Conservation (phyloP, 2,888 invertebrate species). For the Eretmocerus hayati region DNA sequence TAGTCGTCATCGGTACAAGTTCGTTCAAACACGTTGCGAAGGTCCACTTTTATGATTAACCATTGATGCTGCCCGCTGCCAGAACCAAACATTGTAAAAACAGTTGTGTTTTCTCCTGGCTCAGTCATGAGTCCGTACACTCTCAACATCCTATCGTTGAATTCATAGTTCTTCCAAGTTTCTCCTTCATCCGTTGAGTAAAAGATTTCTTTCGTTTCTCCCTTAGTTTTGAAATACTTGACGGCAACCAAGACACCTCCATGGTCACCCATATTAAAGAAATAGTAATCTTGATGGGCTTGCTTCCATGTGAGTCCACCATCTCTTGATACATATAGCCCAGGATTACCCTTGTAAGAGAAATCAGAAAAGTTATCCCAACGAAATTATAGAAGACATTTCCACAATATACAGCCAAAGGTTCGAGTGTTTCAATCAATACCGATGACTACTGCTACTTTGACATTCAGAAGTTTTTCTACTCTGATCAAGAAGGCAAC, state of each 20-base stretch:
- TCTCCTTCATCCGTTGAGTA: conserved; percentile 85
- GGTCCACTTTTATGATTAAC: conserved; percentile 72
- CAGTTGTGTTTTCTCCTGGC: conserved; percentile 87
- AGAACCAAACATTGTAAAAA: conserved; percentile 88
- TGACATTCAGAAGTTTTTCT: too few relatives aligned
- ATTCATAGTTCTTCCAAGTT: conserved; percentile 68
- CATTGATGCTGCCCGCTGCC: conserved; percentile 71
- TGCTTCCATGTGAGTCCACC: conserved; percentile 79
- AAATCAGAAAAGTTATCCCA: too few relatives aligned
- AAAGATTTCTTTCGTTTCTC: conserved; percentile 69
- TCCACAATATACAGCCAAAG: too few relatives aligned
- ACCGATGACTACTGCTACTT: too few relatives aligned
- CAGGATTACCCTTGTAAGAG: too few relatives aligned
- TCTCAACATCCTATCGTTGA: conserved; percentile 64
- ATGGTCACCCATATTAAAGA: conserved; percentile 86
- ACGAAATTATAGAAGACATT: too few relatives aligned
- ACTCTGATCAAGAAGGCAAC: not conserved
- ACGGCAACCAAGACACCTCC: conserved; percentile 84
- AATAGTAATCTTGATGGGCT: conserved; percentile 71
- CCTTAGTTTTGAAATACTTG: conserved; percentile 68
- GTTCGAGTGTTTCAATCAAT: too few relatives aligned
- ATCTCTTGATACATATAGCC: conserved; percentile 73
- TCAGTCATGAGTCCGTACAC: conserved; percentile 91
- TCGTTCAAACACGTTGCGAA: conserved; percentile 51
- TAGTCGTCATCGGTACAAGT: conserved; percentile 70